Evolutionary conservation across 2,888 invertebrate species (phyloP).

Genomic region (Chrysolina haemoptera): DNA sequence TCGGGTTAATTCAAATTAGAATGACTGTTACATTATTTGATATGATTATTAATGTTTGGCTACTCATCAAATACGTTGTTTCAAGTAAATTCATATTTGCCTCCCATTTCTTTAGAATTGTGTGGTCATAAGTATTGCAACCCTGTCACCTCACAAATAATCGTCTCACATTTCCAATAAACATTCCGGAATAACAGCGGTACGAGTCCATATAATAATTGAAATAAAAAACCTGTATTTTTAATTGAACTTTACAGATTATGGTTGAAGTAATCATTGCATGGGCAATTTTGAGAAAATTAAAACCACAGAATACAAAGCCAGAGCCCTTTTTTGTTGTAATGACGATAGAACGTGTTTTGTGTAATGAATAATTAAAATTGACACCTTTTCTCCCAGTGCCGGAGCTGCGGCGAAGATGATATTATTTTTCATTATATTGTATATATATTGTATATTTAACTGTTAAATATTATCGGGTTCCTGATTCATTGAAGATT

Average conservation of each 20-base stretch:
- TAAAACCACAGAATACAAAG: constrained; percentile 55
- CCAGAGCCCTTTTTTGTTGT: constrained; percentile 42
- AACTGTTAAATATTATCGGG: neutral
- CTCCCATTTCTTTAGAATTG: no score
- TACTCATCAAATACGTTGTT: no score
- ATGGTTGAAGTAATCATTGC: constrained; percentile 49
- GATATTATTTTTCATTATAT: no score
- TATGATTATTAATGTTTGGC: no score
- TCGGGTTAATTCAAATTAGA: no score
- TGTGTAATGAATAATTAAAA: constrained; percentile 56
- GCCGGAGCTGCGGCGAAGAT: neutral
- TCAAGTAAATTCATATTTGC: no score
- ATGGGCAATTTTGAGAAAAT: constrained; percentile 53
- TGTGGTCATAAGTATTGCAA: neutral
- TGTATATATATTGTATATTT: no score
- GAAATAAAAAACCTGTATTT: constrained; percentile 51
- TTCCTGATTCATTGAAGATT: neutral
- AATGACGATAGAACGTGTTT: constrained; percentile 51
- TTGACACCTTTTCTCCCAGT: constrained; percentile 49
- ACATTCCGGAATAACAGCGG: constrained; percentile 37
- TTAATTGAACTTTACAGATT: constrained; percentile 55
- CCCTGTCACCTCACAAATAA: neutral
- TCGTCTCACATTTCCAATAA: constrained; percentile 26
- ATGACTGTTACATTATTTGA: no score
- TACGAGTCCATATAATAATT: constrained; percentile 41